Base-by-base conservation (phyloP, 2,113 vertebrate genomes). In the Periophthalmodon schlosseri region DNA sequence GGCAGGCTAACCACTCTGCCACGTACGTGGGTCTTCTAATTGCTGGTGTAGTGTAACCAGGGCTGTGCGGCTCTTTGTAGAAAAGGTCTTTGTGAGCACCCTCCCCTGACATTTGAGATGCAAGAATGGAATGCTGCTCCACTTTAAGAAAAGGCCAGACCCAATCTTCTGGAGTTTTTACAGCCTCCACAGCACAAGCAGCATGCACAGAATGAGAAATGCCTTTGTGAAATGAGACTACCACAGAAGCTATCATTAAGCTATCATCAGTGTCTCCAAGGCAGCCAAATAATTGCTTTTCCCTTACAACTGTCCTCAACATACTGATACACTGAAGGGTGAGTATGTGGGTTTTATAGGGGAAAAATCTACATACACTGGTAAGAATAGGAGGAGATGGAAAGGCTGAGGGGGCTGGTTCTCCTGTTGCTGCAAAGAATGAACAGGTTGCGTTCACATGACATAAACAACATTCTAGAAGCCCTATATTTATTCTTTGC, bases 71-170 rank as follows among this genome's bases (percentile, higher is more conserved):
- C 20, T 20, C 52, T 54, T 52, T 52, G 50, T 5, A 54, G 52
- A 54, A 54, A 54, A 54, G 18, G 52, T 54, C 52, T 15, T n/a
- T 20, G 7, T 54, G 52, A 8, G 52, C 52, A 9, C 2, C 20
- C 52, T 54, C 20, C 52, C 69, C 50, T 6, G 57, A 77, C 50
- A 13, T 28, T 46, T 72, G 50, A 70, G 24, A 54, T n/a, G 52
- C 8, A 5, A 20, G 52, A 16, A 50, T 50, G 49, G 49, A 50
- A 50, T 15, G 16, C 52, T 18, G 52, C 52, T 52, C 50, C 4
- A 16, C 3, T 5, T 52, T 52, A 52, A 52, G 16, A 52, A 54
- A 54, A 54, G 52, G 52, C 5, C 52, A 54, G 18, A 54, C 16
- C 18, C 52, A 6, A n/a, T 54, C 52, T 54, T 54, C 7, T 54